Base-by-base conservation (phyloP, 2,797 vertebrate species). In the Melanotaenia nigrans region DNA sequence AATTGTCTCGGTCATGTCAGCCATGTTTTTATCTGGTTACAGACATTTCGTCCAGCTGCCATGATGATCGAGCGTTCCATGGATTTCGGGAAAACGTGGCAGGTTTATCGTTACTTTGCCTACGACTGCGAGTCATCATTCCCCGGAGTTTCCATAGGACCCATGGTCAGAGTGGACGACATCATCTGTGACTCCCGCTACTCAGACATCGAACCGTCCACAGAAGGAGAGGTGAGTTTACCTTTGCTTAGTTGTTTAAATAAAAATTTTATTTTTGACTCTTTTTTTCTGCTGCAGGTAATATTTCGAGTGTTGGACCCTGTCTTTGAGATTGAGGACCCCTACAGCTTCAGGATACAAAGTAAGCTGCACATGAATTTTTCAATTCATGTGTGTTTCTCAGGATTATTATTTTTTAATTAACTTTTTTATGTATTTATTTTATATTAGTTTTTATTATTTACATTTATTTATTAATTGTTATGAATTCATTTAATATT, bases 1-100 rank as follows among this genome's bases (percentile, higher is more conserved):
- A 30, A 16, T 47, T 8, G 25, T 20, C 11, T 28, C 25, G 25
- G 25, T 28, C 25, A 28, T 28, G 30, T 45, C 12, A 36, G n/a
- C 20, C 18, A 45, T 24, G 25, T 57, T 24, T 5, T 1, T 57
- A 4, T 61, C 9, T 9, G 9, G 22, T 18, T 3, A 3, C 83
- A 99, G 98, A 98, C 96, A 1, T 99, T 98, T 88, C 97, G 98
- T 4, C 98, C 98, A 1, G 96, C 96, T 14, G 96, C 97, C 20
- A 99, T 99, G 98, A 74, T 97, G 78, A 99, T 99, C 32, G 97
- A 99, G 88, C 95, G 98, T 2, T 99, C 98, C 0, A 96, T 97
- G 69, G 96, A 99, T 92, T 97, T 95, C n/a, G 97, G 96, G 71
- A 88, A 91, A 70, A 95, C 92, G 0, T 99, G 98, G 98, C 94